A percentile compares a stretch with the other conserved stretches of the same genome.
These are phyloP conservation scores for Mesorhabditis sp. DNA, from an alignment of 2,888 invertebrate genomes.

Conservation along the genomic window DNA sequence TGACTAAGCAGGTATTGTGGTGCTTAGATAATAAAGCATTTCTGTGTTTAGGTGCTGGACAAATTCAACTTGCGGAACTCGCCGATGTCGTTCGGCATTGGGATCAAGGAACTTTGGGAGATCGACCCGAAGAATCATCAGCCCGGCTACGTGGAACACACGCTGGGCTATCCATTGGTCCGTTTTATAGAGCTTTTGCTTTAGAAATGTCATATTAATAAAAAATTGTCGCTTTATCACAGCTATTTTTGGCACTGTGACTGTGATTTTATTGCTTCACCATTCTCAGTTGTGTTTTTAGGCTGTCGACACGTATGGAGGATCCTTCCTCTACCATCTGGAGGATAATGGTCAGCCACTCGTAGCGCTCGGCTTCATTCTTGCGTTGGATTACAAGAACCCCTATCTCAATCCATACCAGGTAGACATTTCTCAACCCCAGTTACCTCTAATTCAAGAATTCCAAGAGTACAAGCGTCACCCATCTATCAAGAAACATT, in stretches of 20 bases:
- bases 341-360: constrained; percentile 69
- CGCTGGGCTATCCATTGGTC: constrained; percentile 90
- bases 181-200: constrained; percentile 8
- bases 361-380: constrained; percentile 86
- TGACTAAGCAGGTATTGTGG: constrained; percentile 74
- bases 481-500: constrained; percentile 75
- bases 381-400: constrained; percentile 90
- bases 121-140: constrained; percentile 80
- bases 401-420: constrained; percentile 85
- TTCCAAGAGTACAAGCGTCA: constrained; percentile 94
- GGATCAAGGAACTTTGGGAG: constrained; percentile 91
- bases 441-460: constrained; percentile 63
- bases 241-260: not conserved
- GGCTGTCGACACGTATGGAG: constrained; percentile 86
- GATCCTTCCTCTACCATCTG: constrained; percentile 89
- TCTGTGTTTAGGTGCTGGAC: constrained; percentile 65
- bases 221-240: constrained; percentile 46
- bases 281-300: constrained; percentile 27
- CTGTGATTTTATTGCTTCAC: constrained; percentile 6
- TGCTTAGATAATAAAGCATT: not conserved
- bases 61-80: constrained; percentile 75
- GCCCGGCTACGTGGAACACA: constrained; percentile 90
- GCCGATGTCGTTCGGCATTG: constrained; percentile 74
- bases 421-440: constrained; percentile 15
- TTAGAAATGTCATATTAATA: constrained; percentile 1